Evolutionary conservation across 2,888 invertebrate genomes (phyloP).

Genomic region (Priocnemis perturbator): DNA sequence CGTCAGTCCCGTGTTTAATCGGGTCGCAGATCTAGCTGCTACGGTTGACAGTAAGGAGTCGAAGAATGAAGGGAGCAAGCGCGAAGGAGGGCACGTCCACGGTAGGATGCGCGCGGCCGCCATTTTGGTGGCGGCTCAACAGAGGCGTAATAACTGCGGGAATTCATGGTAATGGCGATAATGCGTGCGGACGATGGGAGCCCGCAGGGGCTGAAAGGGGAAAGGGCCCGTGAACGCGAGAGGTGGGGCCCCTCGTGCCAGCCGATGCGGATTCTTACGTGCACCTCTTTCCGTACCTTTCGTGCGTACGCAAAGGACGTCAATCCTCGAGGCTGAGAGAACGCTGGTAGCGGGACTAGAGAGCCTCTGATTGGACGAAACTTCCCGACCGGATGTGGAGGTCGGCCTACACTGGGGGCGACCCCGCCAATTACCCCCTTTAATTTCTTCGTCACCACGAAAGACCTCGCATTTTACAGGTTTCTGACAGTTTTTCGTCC

Average conservation of each 20-base stretch:
- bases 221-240: slow-evolving; percentile 16
- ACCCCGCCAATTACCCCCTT: slow-evolving; percentile 53
- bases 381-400: slow-evolving; percentile 48
- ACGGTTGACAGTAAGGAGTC: slow-evolving; percentile 13
- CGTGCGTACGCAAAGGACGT: slow-evolving; percentile 41
- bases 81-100: slow-evolving; percentile 39
- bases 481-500: no score
- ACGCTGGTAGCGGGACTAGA: slow-evolving; percentile 35
- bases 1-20: not conserved
- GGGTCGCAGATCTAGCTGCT: no score
- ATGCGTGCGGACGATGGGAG: slow-evolving; percentile 49
- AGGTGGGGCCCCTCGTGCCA: slow-evolving; percentile 7
- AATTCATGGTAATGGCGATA: slow-evolving; percentile 65
- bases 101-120: slow-evolving; percentile 56
- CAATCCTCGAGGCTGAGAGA: slow-evolving; percentile 21
- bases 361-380: slow-evolving; percentile 41
- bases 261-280: not conserved
- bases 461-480: not conserved
- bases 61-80: slow-evolving; percentile 16
- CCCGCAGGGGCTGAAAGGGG: slow-evolving; percentile 44
- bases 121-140: slow-evolving; percentile 63
- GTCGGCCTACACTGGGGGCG: slow-evolving; percentile 47
- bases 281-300: slow-evolving; percentile 22
- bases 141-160: slow-evolving; percentile 63
- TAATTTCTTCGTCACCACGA: slow-evolving; percentile 42